Evolutionary conservation across 92 coral and sea anemone genomes (phyloP).

Genomic region (Epizoanthus ramosus): DNA sequence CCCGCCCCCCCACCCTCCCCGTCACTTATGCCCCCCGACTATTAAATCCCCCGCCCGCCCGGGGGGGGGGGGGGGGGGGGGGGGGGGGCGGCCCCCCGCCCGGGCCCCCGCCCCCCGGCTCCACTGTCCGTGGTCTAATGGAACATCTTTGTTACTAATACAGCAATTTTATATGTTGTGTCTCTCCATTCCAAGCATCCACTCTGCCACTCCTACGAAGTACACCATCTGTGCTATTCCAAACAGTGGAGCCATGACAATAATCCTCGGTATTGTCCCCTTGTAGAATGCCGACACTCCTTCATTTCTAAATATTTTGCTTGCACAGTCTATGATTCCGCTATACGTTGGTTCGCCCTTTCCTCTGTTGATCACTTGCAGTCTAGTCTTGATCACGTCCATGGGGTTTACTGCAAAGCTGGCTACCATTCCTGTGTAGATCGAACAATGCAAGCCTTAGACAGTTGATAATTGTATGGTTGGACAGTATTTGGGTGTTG

Average conservation of each 20-base stretch:
- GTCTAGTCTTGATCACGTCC: slow-evolving; percentile 96
- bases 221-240: slow-evolving; percentile 98
- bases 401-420: slow-evolving; percentile 88
- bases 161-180: not conserved
- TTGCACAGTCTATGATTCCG: slow-evolving; percentile 90
- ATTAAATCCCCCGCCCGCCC: no score
- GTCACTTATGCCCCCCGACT: no score
- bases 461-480: not conserved
- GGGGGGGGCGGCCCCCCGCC: no score
- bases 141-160: no score
- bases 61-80: no score
- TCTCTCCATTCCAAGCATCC: slow-evolving; percentile 67
- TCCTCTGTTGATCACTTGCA: slow-evolving; percentile 81
- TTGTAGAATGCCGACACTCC: slow-evolving; percentile 88
- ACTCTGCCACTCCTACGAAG: slow-evolving; percentile 92
- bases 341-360: slow-evolving; percentile 82
- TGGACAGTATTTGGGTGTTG: no score
- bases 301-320: slow-evolving; percentile 78
- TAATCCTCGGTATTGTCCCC: slow-evolving; percentile 95
- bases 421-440: slow-evolving; percentile 72
- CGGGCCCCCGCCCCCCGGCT: no score
- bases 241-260: slow-evolving; percentile 96
- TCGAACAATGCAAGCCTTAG: not conserved
- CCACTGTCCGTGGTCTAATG: no score
- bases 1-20: no score